Evolutionary conservation across 1,140 invertebrate genomes (phyloP), one percentile per base, ranked within the genome.

Genomic region (Leptinotarsa texana): DNA sequence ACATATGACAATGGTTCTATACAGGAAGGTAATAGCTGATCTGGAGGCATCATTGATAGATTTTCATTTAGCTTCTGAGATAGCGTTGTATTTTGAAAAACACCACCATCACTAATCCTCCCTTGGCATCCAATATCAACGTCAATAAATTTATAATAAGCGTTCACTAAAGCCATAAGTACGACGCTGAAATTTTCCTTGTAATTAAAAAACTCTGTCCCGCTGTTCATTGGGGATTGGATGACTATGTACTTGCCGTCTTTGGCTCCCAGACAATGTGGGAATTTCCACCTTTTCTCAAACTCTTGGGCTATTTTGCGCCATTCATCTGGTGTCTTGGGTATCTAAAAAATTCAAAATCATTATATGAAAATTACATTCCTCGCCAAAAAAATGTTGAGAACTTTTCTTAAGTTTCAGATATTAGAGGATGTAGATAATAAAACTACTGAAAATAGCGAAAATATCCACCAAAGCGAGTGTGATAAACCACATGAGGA

Each of bases 61-160:
- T 76, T 80, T 79, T 79, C 71, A 42, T 74, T 13, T n/a, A 78
- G 51, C 75, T 75, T 70, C 72, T 79, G 68, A 33, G 69, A 81
- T 49, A 84, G 47, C 51, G 42, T 47, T 6, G 69, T 72, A 48
- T 75, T 75, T 77, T 48, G 3, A 63, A 72, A 75, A 42, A 81
- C 77, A 27, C 76, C 81, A 27, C 81, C 80, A 77, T 85, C 83
- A 63, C 66, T 79, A 76, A 79, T 76, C 4, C 78, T 79, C 66
- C 82, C 83, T 79, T 83, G 78, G 63, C 74, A 78, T 5, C 85
- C 85, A 65, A 86, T 75, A 80, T 87, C 81, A 61, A 83, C 73
- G 66, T 72, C 82, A 17, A 82, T 74, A 73, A 87, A 87, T 49
- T 80, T 76, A 48, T 78, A 76, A 42, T 71, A 18, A 51, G 57